Percentiles rank a stretch among this genome's conserved stretches.
These are phyloP conservation scores for Sebastes trivittatus DNA, from an alignment of 2,797 vertebrate species.

Conservation along the genomic window DNA sequence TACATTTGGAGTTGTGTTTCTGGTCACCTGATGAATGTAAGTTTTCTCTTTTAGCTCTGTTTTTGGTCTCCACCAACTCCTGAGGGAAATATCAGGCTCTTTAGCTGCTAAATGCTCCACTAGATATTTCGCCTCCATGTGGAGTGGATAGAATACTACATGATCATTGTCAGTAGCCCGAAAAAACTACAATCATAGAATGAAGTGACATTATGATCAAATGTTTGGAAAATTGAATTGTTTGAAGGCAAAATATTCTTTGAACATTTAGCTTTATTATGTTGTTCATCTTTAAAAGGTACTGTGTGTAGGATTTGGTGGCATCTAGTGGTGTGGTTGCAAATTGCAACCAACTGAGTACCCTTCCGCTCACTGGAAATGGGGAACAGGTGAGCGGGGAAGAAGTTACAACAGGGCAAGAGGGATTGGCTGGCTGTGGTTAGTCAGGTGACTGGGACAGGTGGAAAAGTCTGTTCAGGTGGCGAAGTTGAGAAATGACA, in stretches of 20 bases:
- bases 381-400: neutral
- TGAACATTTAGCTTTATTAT: neutral
- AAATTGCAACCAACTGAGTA: too few relatives aligned
- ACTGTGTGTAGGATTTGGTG: too few relatives aligned
- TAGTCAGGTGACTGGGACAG: neutral
- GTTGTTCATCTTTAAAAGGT: neutral
- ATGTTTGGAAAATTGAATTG: too few relatives aligned
- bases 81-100: neutral
- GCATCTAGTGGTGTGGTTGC: too few relatives aligned
- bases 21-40: neutral
- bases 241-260: fast-evolving
- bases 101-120: neutral
- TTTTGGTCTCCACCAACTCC: neutral
- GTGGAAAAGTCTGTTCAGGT: neutral
- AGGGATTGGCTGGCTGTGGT: neutral
- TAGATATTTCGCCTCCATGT: neutral
- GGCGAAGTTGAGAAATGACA: neutral
- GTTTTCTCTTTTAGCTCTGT: too few relatives aligned
- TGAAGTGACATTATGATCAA: too few relatives aligned
- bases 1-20: neutral
- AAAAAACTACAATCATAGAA: neutral
- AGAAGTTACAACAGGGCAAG: neutral
- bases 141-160: too few relatives aligned
- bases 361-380: fast-evolving
- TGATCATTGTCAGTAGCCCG: neutral